phyloP scores from a whole-genome alignment of 64 coral and sea anemone species.

The Anthopleura sola region DNA sequence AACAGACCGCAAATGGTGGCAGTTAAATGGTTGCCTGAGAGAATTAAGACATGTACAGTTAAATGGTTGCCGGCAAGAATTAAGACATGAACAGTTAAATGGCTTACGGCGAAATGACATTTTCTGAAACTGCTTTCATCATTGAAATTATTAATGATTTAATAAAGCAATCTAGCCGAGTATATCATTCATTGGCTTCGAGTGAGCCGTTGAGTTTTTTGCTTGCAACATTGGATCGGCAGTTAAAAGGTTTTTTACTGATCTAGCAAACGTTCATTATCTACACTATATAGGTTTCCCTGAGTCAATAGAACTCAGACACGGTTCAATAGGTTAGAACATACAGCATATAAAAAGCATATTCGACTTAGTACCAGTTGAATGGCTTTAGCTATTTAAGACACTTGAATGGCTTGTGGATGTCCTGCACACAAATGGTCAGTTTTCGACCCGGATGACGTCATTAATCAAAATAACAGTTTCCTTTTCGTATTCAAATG shows the following conservation, averaged over 20 bases:
- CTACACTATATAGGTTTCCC: not conserved
- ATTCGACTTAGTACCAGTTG: not conserved
- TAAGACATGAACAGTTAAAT: not conserved
- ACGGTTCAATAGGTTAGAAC: not conserved
- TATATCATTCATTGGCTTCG: not conserved
- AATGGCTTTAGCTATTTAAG: not conserved
- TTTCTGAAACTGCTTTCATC: not conserved
- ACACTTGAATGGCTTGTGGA: not conserved
- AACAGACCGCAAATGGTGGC: not conserved
- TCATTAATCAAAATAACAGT: not conserved
- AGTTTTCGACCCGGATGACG: not conserved
- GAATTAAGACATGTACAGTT: not conserved
- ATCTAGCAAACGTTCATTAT: not conserved
- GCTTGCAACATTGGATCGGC: not conserved
- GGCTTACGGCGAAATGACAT: not conserved
- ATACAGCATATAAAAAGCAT: not conserved
- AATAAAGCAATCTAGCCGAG: not conserved
- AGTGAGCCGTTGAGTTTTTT: not conserved
- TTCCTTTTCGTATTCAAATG: not conserved
- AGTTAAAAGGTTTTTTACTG: not conserved
- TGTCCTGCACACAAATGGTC: not conserved
- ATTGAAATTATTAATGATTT: not conserved
- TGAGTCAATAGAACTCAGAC: not conserved
- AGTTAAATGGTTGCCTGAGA: not conserved
- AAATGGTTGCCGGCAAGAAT: not conserved